These are phyloP conservation scores for Tamandua tetradactyla DNA, from an alignment of 2,797 vertebrate species.

Conservation along the genomic window DNA sequence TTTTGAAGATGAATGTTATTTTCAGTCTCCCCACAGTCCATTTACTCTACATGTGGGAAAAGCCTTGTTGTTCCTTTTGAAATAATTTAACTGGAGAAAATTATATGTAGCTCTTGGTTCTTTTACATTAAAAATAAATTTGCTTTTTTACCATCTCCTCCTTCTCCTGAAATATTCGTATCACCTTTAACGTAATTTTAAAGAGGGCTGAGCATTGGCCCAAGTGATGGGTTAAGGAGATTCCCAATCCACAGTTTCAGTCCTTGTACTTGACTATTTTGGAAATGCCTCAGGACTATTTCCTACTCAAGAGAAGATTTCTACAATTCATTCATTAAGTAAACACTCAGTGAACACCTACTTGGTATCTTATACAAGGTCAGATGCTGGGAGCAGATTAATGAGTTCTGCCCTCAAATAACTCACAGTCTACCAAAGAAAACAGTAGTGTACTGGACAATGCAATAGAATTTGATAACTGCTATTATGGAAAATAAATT, in stretches of 20 bases:
- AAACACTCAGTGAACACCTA: neutral
- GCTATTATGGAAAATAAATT: neutral
- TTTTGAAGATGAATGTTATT: neutral
- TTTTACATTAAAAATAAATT: neutral
- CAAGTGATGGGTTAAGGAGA: neutral
- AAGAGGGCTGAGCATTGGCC: neutral
- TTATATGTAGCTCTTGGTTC: neutral
- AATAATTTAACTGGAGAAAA: conserved; percentile 16
- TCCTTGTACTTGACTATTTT: neutral
- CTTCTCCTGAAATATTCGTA: neutral
- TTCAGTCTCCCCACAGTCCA: neutral
- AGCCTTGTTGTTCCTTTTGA: neutral
- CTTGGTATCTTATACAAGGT: neutral
- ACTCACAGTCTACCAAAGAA: neutral
- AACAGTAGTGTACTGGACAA: neutral
- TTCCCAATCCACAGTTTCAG: neutral
- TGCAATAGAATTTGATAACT: neutral
- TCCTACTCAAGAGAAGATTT: neutral
- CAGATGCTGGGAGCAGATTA: neutral
- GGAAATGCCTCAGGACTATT: neutral
- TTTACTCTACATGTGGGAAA: neutral
- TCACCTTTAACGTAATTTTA: neutral
- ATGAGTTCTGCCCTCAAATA: neutral
- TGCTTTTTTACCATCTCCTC: neutral
- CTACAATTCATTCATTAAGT: neutral